Conservation (phyloP, 2,797 vertebrate species). For the Fistularia tabacaria region DNA sequence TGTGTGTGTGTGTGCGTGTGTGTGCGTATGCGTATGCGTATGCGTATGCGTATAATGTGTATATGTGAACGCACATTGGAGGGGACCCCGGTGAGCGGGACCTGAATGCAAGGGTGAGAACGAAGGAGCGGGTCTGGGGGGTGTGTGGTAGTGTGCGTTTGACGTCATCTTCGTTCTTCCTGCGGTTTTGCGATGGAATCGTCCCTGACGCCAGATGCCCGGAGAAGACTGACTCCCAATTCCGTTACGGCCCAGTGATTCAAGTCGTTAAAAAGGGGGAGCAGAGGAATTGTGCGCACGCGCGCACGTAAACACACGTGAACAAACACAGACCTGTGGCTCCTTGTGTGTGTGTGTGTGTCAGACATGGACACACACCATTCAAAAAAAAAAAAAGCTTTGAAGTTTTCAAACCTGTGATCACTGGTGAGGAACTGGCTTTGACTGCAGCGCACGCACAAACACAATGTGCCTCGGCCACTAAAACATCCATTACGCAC, state of each 20-base stretch:
- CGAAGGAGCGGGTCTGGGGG: conserved; percentile 6
- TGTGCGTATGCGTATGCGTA: too few relatives aligned
- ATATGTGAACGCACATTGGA: conserved; percentile 56
- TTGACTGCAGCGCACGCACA: conserved; percentile 20
- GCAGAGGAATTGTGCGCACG: conserved; percentile 30
- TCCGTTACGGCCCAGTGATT: conserved; percentile 70
- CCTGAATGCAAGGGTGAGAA: conserved; percentile 45
- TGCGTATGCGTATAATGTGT: conserved; percentile 42
- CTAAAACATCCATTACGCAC: neutral
- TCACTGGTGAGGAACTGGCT: conserved; percentile 61
- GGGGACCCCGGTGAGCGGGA: conserved; percentile 54
- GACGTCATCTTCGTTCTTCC: conserved; percentile 73
- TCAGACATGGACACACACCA: conserved; percentile 52
- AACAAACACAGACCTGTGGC: conserved; percentile 17
- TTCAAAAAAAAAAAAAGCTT: conserved; percentile 54
- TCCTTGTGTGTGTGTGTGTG: conserved; percentile 30
- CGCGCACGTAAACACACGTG: conserved; percentile 9
- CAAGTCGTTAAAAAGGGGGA: conserved; percentile 59
- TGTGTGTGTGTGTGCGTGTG: conserved; percentile 47
- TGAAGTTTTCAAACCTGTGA: conserved; percentile 71
- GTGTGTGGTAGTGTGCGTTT: conserved; percentile 43
- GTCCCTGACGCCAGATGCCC: conserved; percentile 72
- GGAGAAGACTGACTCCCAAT: conserved; percentile 56
- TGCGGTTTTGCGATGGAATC: conserved; percentile 68
- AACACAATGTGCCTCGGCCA: conserved; percentile 8